phyloP scores from a whole-genome alignment of 2,888 invertebrate genomes.

The Glaucopsyche alexis region DNA sequence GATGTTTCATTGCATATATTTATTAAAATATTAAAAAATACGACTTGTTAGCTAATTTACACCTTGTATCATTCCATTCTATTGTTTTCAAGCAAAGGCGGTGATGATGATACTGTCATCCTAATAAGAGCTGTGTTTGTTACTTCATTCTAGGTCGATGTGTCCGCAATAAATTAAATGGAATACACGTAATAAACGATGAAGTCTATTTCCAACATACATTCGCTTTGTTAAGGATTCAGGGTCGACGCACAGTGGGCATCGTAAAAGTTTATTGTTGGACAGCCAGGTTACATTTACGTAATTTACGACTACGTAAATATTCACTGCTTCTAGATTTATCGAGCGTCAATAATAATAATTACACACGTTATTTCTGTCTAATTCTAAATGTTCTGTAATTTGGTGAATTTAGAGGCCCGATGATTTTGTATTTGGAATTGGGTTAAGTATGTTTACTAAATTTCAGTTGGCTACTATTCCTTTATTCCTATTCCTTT shows the following conservation, averaged over 20 bases:
- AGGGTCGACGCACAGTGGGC: constrained; percentile 51
- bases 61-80: neutral
- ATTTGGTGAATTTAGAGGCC: neutral
- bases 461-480: neutral
- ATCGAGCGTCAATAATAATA: constrained; percentile 21
- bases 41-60: too few relatives aligned
- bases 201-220: constrained; percentile 57
- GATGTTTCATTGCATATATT: too few relatives aligned
- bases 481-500: neutral
- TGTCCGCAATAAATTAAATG: constrained; percentile 19
- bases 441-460: constrained; percentile 6
- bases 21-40: too few relatives aligned
- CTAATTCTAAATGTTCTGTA: neutral
- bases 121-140: neutral
- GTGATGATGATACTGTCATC: neutral
- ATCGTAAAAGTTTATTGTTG: constrained; percentile 46
- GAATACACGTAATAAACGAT: constrained; percentile 34
- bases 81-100: neutral
- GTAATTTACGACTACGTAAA: constrained; percentile 40
- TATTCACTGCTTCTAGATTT: constrained; percentile 31
- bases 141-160: constrained; percentile 19
- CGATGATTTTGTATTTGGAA: neutral
- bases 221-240: constrained; percentile 51
- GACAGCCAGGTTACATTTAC: constrained; percentile 43
- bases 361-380: neutral